Base-by-base conservation (phyloP, 1,140 invertebrate genomes). In the Drosophila quadrilineata region DNA sequence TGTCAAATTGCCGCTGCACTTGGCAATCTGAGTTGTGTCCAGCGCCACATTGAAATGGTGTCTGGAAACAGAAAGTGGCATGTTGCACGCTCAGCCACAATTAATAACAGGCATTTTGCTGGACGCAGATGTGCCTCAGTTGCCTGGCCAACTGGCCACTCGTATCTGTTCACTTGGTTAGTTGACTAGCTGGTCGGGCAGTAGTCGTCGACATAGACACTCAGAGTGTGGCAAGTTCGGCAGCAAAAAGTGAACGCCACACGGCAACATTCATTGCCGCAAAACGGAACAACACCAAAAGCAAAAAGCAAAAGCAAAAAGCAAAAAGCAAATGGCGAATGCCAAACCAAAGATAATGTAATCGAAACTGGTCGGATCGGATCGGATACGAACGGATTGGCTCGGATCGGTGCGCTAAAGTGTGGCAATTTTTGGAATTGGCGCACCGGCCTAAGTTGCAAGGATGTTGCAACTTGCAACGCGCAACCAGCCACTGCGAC, bases 371-470 rank as follows among this genome's bases (percentile, higher is more conserved):
- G 80, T 85, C 75, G 80, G 62, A 74, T n/a, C n/a, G n/a, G n/a
- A n/a, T n/a, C n/a, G n/a, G n/a, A 82, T 84, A 85, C 82, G 84
- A 86, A 76, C 76, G 82, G 84, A 76, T 75, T 72, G 75, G 82
- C 75, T 85, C 75, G 80, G 62, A 74, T 73, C 65, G 69, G 56
- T 50, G 43, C 50, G 60, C 38, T 36, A 50, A 65, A 65, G 76
- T 84, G 79, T 84, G 79, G 79, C 68, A 84, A 82, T 58, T 62
- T 60, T 35, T 58, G 77, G 77, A 76, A 73, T 73, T 66, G 67
- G 67, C 53, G 65, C 65, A 63, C 14, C 50, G 26, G 45, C 53
- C 43, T 43, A 49, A 43, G 46, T 31, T 6, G 28, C 33, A 58
- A 56, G 60, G 60, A 64, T 64, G 60, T 64, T 65, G 62, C 60